Percentiles rank a stretch among this genome's conserved stretches.
Evolutionary conservation across 2,113 vertebrate species (phyloP).

Genomic region (Hemichromis elongatus): DNA sequence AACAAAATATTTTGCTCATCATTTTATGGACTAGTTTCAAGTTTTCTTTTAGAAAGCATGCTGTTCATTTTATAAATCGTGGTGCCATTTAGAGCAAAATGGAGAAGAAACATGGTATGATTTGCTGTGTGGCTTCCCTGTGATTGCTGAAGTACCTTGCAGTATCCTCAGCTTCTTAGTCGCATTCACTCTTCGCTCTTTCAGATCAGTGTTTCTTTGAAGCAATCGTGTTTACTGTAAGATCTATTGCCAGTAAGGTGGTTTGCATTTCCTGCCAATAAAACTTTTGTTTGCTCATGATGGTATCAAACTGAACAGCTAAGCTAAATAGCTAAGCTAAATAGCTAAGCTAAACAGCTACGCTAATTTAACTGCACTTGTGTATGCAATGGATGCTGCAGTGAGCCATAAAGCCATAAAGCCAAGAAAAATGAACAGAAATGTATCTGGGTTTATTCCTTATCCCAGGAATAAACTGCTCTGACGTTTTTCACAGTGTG

Average conservation of each 20-base stretch:
- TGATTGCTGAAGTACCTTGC: neutral
- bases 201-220: neutral
- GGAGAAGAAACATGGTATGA: fast-evolving
- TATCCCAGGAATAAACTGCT: neutral
- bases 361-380: neutral
- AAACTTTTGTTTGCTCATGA: neutral
- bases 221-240: neutral
- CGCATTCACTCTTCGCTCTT: neutral
- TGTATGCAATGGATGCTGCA: neutral
- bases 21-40: neutral
- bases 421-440: neutral
- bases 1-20: neutral
- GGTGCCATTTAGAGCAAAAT: neutral
- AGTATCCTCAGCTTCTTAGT: neutral
- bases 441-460: neutral
- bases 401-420: neutral
- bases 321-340: neutral
- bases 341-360: constrained; percentile 9
- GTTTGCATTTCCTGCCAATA: neutral
- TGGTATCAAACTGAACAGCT: constrained; percentile 17
- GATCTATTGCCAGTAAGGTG: neutral
- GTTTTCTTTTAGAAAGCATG: neutral
- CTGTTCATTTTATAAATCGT: neutral
- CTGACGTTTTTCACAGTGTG: neutral
- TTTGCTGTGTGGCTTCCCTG: neutral